Evolutionary conservation across 37 sponge, comb jelly and placozoan species (phyloP), one percentile per base, ranked within the genome.

Genomic region (Axinella damicornis): DNA sequence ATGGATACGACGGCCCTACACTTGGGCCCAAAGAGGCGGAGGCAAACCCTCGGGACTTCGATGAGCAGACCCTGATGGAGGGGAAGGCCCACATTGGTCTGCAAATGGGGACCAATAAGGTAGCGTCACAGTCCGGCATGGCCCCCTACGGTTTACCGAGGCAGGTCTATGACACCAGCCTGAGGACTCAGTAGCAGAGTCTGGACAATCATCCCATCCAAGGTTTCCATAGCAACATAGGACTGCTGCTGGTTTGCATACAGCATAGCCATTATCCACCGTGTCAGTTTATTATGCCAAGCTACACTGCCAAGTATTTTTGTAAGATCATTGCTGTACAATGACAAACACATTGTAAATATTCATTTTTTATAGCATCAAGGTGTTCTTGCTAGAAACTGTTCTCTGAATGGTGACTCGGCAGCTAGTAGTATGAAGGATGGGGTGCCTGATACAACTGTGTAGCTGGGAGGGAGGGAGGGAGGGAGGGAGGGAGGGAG

Each of bases 51-150:
- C 52, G 89, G 6, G 89, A 88, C 38, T 85, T 84, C 28, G 33
- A 28, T 11, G 89, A 88, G 56, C 69, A 85, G 70, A 38, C 56
- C 53, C 55, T 85, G 20, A 28, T 30, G 20, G 82, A 93, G 58
- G 86, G 89, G 19, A 80, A 64, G 62, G 80, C 31, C 2, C 77
- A 85, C 9, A 84, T 85, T 18, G 81, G 93, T 11, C 82, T 93
- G 0, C 93, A 93, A 57, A 82, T 82, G 76, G 93, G 93, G 5
- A 74, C 86, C 53, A 93, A 93, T 67, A 78, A 81, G 66, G 92
- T 63, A 35, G 88, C 87, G 52, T 57, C 63, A 0, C 83, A 87
- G 60, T 62, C 68, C 36, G 92, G 87, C 5, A 77, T 83, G 83
- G 87, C 92, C n/a, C 82, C 87, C 32, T 91, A 83, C 55, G 92